Percentiles rank a stretch among this genome's conserved stretches.
phyloP scores from a whole-genome alignment of 2,888 invertebrate genomes.

The Cantharis rufa region DNA sequence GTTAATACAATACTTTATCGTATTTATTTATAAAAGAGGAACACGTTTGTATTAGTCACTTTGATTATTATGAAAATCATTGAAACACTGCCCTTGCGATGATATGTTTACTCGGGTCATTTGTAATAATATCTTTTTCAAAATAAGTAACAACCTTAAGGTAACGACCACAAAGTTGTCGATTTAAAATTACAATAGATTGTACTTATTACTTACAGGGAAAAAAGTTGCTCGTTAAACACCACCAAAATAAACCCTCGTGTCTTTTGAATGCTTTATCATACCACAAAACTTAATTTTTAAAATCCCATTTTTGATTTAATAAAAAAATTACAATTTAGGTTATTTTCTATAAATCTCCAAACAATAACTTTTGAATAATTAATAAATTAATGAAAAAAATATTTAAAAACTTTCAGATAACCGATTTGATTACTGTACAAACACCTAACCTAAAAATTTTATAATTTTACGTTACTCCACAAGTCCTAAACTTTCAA shows the following conservation, averaged over 20 bases:
- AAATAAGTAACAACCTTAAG: not conserved
- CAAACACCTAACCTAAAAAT: not conserved
- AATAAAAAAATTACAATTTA: not conserved
- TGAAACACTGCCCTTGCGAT: slow-evolving; percentile 22
- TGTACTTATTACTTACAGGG: not conserved
- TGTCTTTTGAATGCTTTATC: not conserved
- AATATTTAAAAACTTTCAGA: not conserved
- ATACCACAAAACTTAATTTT: not conserved
- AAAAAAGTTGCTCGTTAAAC: not conserved
- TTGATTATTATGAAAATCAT: slow-evolving; percentile 16
- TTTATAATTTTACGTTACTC: not conserved
- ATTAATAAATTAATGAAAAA: not conserved
- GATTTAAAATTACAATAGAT: not conserved
- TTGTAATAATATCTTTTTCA: not conserved
- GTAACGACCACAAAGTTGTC: not conserved
- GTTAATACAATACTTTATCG: slow-evolving; percentile 22
- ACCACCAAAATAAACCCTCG: not conserved
- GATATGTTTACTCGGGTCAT: slow-evolving; percentile 23
- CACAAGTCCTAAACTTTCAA: not conserved
- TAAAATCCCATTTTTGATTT: not conserved
- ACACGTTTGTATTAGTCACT: slow-evolving; percentile 25
- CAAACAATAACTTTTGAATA: not conserved
- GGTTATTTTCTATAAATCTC: not conserved
- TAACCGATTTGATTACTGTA: not conserved
- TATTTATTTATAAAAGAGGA: slow-evolving; percentile 25